Evolutionary conservation across 2,888 invertebrate genomes (phyloP).

Genomic region (Protonemura montana): DNA sequence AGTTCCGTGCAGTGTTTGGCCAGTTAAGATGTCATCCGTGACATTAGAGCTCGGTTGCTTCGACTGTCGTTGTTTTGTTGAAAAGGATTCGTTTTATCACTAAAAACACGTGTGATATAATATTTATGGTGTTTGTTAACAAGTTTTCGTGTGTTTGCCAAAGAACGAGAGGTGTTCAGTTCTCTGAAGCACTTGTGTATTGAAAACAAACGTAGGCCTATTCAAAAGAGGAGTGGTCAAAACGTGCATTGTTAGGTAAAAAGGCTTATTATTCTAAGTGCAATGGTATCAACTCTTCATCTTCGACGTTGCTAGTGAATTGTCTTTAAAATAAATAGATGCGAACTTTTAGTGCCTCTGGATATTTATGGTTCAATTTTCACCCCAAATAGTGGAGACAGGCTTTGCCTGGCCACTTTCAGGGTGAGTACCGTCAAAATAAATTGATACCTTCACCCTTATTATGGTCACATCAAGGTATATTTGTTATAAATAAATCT

Average conservation of each 20-base stretch:
- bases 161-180: neutral
- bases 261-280: neutral
- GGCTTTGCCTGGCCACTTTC: neutral
- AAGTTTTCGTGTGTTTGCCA: neutral
- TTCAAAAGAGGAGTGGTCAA: constrained; percentile 50
- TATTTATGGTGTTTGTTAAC: neutral
- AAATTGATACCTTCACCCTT: neutral
- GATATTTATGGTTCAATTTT: neutral
- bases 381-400: neutral
- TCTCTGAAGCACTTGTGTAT: neutral
- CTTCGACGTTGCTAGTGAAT: neutral
- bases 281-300: neutral
- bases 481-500: neutral
- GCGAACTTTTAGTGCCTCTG: neutral
- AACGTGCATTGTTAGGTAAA: constrained; percentile 33
- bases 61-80: neutral
- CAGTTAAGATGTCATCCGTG: neutral
- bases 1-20: neutral
- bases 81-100: neutral
- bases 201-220: constrained; percentile 1
- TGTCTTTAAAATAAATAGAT: neutral
- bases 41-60: neutral
- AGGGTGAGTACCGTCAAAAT: neutral
- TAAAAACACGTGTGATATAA: neutral
- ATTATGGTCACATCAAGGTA: neutral